Conservation (phyloP, 1,140 invertebrate species). For the Battus philenor region DNA sequence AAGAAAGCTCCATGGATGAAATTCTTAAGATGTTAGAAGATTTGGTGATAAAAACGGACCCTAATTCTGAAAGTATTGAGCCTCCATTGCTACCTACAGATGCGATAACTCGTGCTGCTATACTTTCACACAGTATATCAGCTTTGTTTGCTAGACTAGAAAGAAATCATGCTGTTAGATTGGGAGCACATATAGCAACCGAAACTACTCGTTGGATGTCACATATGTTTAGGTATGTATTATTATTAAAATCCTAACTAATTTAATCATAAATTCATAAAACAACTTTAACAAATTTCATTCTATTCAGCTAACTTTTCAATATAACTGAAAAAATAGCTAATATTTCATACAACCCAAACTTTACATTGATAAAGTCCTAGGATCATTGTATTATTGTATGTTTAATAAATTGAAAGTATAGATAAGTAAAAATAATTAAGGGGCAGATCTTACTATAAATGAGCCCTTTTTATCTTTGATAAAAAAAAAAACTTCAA, state of each 20-base stretch:
- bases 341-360: no score
- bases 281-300: not conserved
- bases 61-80: conserved; percentile 55
- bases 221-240: conserved; percentile 84
- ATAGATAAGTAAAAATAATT: no score
- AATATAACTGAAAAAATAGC: not conserved
- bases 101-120: conserved; percentile 79
- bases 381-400: no score
- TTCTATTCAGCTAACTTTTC: not conserved
- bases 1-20: conserved; percentile 63
- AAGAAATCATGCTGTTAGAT: conserved; percentile 80
- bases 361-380: no score
- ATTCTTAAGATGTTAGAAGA: conserved; percentile 67
- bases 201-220: conserved; percentile 88
- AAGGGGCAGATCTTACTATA: no score
- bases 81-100: conserved; percentile 60
- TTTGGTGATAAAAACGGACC: conserved; percentile 59
- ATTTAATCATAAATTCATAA: no score
- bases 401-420: no score
- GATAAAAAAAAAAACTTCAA: no score
- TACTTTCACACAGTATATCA: conserved; percentile 84
- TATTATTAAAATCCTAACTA: conserved; percentile 3
- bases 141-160: conserved; percentile 85
- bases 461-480: no score
- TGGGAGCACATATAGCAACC: conserved; percentile 83